These are phyloP conservation scores for Stictonetta naevosa DNA, from an alignment of 2,113 vertebrate species.

Conservation along the genomic window DNA sequence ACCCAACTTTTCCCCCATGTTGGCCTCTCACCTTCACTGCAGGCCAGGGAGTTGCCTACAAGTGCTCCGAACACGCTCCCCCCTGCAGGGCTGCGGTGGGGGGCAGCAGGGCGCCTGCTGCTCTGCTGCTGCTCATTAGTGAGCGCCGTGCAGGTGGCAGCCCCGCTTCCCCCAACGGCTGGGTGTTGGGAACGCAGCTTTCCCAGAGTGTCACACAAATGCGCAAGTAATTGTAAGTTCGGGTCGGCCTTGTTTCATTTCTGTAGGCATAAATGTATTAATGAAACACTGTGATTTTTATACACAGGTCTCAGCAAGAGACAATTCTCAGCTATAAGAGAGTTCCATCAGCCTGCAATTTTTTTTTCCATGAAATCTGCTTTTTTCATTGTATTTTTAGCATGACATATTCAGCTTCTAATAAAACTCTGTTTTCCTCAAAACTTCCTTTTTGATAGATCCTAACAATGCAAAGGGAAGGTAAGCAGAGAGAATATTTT, in stretches of 20 bases:
- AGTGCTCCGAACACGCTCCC: background rate
- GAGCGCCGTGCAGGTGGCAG: accelerated
- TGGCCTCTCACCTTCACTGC: background rate
- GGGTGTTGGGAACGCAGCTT: background rate
- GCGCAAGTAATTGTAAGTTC: background rate
- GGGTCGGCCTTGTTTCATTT: background rate
- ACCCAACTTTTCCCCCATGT: accelerated
- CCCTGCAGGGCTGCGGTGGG: too few relatives aligned
- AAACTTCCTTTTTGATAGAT: background rate
- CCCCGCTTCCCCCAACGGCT: background rate
- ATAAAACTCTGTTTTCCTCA: background rate
- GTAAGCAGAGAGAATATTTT: background rate
- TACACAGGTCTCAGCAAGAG: background rate
- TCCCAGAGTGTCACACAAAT: background rate
- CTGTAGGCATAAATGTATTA: background rate
- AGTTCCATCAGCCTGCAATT: background rate
- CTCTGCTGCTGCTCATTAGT: accelerated
- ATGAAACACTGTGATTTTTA: background rate
- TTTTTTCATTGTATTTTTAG: constrained; percentile 23
- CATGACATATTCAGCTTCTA: background rate
- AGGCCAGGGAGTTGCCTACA: too few relatives aligned
- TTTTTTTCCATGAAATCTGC: background rate
- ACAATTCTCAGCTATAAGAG: background rate
- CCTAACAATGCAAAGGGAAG: background rate
- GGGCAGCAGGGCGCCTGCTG: background rate